These are phyloP conservation scores for Vesta saturnalis DNA, from an alignment of 2,888 invertebrate genomes.

Conservation along the genomic window DNA sequence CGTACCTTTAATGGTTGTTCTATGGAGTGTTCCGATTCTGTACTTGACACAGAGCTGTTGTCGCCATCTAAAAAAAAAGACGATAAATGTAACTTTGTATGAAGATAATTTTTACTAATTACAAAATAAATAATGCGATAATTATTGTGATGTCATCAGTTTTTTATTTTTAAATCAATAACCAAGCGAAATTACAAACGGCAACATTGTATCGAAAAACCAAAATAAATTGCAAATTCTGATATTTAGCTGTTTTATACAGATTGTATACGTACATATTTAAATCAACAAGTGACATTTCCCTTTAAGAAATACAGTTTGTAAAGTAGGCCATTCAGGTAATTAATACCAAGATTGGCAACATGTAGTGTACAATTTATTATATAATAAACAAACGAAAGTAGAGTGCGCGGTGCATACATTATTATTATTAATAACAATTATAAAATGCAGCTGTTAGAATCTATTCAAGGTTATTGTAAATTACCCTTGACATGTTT, in stretches of 20 bases:
- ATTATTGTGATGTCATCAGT: neutral
- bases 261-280: neutral
- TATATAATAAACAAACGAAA: too few species aligned
- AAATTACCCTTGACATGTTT: neutral
- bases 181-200: neutral
- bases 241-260: neutral
- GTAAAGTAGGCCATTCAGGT: too few species aligned
- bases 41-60: neutral
- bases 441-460: neutral
- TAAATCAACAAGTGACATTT: constrained; percentile 7
- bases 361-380: too few species aligned
- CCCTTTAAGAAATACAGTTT: too few species aligned
- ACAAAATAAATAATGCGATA: constrained; percentile 7
- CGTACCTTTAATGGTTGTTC: neutral
- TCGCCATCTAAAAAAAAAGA: constrained; percentile 1
- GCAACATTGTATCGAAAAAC: neutral
- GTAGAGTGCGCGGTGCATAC: too few species aligned
- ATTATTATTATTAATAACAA: neutral
- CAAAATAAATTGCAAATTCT: neutral
- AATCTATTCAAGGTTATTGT: neutral
- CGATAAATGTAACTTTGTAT: neutral
- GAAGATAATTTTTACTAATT: neutral
- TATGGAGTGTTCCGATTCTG: neutral
- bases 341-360: too few species aligned
- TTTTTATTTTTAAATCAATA: neutral